Conservation (phyloP, 2,888 invertebrate genomes). For the Nysson spinosus region DNA sequence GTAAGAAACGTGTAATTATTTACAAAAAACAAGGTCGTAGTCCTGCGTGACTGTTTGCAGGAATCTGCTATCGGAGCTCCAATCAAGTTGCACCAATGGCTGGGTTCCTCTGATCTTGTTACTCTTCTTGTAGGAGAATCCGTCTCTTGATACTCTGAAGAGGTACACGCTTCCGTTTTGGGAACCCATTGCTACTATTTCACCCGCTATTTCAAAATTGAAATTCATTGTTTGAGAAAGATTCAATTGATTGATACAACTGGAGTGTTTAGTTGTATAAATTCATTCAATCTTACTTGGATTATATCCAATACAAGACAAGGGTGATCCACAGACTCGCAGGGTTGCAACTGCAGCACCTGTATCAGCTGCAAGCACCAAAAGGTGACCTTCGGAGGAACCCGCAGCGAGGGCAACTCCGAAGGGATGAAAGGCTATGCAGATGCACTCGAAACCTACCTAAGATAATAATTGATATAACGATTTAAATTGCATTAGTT, state of each 20-base stretch:
- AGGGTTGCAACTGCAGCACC: constrained; percentile 91
- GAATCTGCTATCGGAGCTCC: constrained; percentile 93
- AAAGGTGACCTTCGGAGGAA: constrained; percentile 92
- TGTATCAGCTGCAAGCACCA: constrained; percentile 91
- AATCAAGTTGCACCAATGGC: constrained; percentile 91
- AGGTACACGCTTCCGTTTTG: constrained; percentile 92
- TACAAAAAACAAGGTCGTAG: constrained; percentile 92
- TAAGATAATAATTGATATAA: constrained; percentile 62
- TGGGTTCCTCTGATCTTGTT: constrained; percentile 93
- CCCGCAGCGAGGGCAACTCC: constrained; percentile 93
- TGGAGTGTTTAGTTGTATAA: too few species aligned
- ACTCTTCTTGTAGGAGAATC: constrained; percentile 92
- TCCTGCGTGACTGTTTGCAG: constrained; percentile 94
- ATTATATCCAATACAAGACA: constrained; percentile 92
- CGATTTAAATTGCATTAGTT: neutral
- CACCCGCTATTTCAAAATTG: constrained; percentile 93
- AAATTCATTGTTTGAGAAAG: too few species aligned
- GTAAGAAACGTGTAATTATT: neutral
- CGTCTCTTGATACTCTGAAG: constrained; percentile 91
- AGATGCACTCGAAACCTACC: constrained; percentile 92
- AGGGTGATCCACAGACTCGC: constrained; percentile 90
- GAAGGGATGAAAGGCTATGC: constrained; percentile 91
- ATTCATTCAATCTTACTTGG: constrained; percentile 84
- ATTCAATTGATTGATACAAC: too few species aligned
- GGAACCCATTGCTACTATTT: constrained; percentile 91